A percentile compares a stretch with the other conserved stretches of the same genome.
Conservation (phyloP, 1,140 invertebrate species). For the Arion vulgaris region DNA sequence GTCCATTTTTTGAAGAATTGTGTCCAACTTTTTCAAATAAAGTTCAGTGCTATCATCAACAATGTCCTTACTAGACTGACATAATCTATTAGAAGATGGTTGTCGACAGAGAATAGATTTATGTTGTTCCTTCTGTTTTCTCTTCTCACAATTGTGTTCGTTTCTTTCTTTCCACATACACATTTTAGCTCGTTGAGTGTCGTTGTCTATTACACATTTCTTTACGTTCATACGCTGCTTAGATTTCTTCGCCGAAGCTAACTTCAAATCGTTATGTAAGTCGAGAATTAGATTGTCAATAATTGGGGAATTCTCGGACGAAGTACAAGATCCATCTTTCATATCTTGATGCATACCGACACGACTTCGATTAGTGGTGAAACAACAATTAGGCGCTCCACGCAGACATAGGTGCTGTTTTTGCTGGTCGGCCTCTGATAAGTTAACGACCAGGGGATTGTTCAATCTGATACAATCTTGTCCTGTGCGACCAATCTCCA, state of each 20-base stretch:
- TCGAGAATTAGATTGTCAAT: slow-evolving; percentile 8
- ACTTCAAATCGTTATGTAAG: neutral
- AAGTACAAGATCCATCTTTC: neutral
- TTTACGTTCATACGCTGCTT: neutral
- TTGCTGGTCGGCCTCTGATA: neutral
- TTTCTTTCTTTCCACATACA: neutral
- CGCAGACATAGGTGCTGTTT: neutral
- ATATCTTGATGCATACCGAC: neutral
- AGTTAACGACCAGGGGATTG: neutral
- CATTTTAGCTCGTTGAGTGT: neutral
- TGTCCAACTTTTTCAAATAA: neutral
- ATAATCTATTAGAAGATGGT: neutral
- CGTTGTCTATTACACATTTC: neutral
- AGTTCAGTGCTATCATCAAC: neutral
- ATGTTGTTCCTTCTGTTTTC: neutral
- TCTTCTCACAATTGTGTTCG: neutral
- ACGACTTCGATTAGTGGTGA: neutral
- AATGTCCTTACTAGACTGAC: neutral
- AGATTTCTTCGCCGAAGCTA: neutral
- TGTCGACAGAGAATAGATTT: neutral
- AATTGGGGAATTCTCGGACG: neutral
- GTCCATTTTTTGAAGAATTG: neutral
- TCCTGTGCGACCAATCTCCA: neutral
- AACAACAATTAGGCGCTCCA: neutral
- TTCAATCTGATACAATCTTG: neutral